These are phyloP conservation scores for Tapirus indicus DNA, from an alignment of 2,797 vertebrate species.

Conservation along the genomic window DNA sequence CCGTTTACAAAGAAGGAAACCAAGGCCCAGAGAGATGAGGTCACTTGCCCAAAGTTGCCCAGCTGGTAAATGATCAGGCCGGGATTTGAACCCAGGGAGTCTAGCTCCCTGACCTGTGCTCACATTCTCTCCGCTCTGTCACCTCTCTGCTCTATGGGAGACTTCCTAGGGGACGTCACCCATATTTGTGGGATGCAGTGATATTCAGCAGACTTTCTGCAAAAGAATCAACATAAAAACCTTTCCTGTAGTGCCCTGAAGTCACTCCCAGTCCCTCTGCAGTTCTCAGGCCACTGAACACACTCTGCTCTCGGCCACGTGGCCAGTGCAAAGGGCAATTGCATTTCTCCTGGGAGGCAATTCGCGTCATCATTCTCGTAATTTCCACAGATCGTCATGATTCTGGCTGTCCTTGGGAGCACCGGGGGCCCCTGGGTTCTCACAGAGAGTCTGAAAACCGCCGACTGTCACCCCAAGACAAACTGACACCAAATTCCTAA, in stretches of 20 bases:
- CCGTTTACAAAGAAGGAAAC: neutral
- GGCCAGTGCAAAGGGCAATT: neutral
- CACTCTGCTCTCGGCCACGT: accelerated
- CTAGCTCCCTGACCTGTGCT: neutral
- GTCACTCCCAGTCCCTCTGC: neutral
- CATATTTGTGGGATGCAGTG: accelerated
- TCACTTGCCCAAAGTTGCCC: neutral
- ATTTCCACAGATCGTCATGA: accelerated
- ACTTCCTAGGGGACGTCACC: neutral
- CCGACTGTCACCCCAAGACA: too few species aligned
- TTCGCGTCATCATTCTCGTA: accelerated
- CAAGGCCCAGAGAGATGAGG: neutral
- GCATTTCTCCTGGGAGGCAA: neutral
- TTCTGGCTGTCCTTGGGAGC: too few species aligned
- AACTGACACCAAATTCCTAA: neutral
- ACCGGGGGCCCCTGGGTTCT: neutral
- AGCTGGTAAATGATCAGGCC: neutral
- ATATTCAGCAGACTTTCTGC: neutral
- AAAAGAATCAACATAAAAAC: neutral
- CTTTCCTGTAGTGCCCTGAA: neutral
- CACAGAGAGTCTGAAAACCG: neutral
- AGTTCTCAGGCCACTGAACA: too few species aligned
- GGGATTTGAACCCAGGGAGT: neutral
- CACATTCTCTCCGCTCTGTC: neutral
- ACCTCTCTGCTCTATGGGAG: neutral